Percentiles rank a stretch among this genome's conserved stretches.
Conservation (phyloP, 2,797 vertebrate genomes). For the Odontamblyopus rebecca region DNA sequence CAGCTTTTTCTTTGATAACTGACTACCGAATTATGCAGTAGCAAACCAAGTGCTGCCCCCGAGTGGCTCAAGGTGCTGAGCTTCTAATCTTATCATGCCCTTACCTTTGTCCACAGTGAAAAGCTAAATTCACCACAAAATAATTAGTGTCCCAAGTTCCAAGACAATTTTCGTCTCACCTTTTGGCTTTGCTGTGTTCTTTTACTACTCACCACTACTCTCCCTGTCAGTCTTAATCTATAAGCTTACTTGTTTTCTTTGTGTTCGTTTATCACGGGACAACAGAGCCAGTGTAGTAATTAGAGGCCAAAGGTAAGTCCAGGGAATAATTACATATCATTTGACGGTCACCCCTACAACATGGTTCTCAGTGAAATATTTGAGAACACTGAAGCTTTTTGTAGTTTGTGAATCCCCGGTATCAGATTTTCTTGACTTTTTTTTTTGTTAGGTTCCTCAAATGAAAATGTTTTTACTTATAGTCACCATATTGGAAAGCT, state of each 20-base stretch:
- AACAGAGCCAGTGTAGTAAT: slow-evolving; percentile 63
- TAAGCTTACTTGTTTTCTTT: slow-evolving; percentile 36
- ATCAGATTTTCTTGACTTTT: slow-evolving; percentile 38
- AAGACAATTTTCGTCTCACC: slow-evolving; percentile 17
- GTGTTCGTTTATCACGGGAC: slow-evolving; percentile 58
- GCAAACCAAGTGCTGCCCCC: slow-evolving; percentile 79
- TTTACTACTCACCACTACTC: slow-evolving; percentile 10
- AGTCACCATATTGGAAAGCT: no score
- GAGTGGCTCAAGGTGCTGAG: slow-evolving; percentile 68
- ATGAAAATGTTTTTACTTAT: neutral
- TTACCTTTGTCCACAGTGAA: neutral
- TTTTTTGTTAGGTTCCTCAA: slow-evolving; percentile 8
- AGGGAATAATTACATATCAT: slow-evolving; percentile 72
- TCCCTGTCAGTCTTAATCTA: slow-evolving; percentile 13
- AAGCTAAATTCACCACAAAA: neutral
- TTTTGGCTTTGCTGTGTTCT: slow-evolving; percentile 23
- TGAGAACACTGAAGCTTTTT: slow-evolving; percentile 52
- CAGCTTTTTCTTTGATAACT: neutral
- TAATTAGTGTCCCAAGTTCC: neutral
- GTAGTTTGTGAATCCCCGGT: slow-evolving; percentile 51
- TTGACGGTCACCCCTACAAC: slow-evolving; percentile 63
- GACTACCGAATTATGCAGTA: slow-evolving; percentile 18
- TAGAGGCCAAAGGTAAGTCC: slow-evolving; percentile 66
- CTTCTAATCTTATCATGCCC: slow-evolving; percentile 29
- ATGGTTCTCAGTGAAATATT: slow-evolving; percentile 65